These are phyloP conservation scores for Peribatodes rhomboidaria DNA, from an alignment of 2,888 invertebrate genomes.

Conservation along the genomic window DNA sequence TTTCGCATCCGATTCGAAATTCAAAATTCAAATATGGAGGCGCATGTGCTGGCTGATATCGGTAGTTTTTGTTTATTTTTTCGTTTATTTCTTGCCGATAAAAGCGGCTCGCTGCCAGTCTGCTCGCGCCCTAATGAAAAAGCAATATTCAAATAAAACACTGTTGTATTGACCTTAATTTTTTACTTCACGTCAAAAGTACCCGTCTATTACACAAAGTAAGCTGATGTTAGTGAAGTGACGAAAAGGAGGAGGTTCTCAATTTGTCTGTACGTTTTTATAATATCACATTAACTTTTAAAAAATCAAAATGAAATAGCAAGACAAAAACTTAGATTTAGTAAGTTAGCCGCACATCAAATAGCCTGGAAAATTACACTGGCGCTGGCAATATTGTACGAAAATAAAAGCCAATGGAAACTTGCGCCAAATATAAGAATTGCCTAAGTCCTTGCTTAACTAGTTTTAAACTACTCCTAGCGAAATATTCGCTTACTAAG, in stretches of 20 bases:
- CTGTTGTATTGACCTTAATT: constrained; percentile 42
- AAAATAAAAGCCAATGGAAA: too few relatives aligned
- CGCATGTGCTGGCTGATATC: constrained; percentile 75
- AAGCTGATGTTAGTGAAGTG: not conserved
- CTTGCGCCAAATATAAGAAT: too few relatives aligned
- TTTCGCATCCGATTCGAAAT: constrained; percentile 84
- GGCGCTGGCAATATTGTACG: not conserved
- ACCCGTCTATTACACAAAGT: not conserved
- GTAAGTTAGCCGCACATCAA: too few relatives aligned
- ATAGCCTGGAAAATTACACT: too few relatives aligned
- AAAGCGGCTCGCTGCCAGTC: constrained; percentile 60
- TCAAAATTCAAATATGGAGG: constrained; percentile 79
- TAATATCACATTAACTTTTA: too few relatives aligned
- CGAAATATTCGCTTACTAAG: too few relatives aligned
- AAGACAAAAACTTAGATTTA: too few relatives aligned
- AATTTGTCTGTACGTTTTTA: too few relatives aligned
- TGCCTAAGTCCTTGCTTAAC: too few relatives aligned
- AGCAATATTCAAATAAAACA: constrained; percentile 64
- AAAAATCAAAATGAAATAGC: too few relatives aligned
- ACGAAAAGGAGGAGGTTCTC: not conserved
- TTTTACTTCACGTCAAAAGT: not conserved
- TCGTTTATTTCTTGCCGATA: constrained; percentile 59
- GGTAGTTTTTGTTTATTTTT: constrained; percentile 66
- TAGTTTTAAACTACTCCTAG: too few relatives aligned
- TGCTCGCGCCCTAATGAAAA: constrained; percentile 54